Evolutionary conservation across 2,797 vertebrate genomes (phyloP).

Genomic region (Alectoris magna): DNA sequence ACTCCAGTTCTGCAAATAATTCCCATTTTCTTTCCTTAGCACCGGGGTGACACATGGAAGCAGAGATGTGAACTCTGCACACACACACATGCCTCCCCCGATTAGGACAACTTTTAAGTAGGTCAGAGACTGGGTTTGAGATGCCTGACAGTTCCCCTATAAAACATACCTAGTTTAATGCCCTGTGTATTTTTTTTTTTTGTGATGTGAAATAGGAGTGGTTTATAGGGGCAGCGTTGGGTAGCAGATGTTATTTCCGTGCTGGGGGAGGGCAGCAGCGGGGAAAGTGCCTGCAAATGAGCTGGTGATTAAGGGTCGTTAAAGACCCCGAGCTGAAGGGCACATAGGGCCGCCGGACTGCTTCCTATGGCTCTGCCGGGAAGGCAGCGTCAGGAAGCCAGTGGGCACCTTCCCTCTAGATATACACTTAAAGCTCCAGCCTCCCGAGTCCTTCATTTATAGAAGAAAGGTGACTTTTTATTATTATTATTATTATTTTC

Average conservation of each 20-base stretch:
- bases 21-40: background rate
- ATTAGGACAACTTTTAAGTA: conserved; percentile 69
- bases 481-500: background rate
- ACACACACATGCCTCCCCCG: conserved; percentile 38
- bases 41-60: conserved; percentile 29
- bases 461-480: background rate
- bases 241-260: conserved; percentile 43
- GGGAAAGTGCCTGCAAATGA: conserved; percentile 54
- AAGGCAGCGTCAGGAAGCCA: background rate
- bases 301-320: conserved; percentile 59
- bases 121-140: conserved; percentile 58
- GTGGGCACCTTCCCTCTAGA: background rate
- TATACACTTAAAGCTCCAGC: background rate
- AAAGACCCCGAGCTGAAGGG: conserved; percentile 26
- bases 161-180: conserved; percentile 53
- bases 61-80: conserved; percentile 41
- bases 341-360: background rate
- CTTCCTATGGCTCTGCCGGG: background rate
- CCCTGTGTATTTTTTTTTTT: conserved; percentile 28
- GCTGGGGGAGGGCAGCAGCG: background rate
- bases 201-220: conserved; percentile 33
- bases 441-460: background rate
- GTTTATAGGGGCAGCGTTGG: conserved; percentile 46
- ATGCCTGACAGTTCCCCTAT: conserved; percentile 56
- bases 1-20: background rate